Percentiles rank a stretch among this genome's conserved stretches.
Evolutionary conservation across 1,140 invertebrate genomes (phyloP).

Genomic region (Bombus sylvicola): DNA sequence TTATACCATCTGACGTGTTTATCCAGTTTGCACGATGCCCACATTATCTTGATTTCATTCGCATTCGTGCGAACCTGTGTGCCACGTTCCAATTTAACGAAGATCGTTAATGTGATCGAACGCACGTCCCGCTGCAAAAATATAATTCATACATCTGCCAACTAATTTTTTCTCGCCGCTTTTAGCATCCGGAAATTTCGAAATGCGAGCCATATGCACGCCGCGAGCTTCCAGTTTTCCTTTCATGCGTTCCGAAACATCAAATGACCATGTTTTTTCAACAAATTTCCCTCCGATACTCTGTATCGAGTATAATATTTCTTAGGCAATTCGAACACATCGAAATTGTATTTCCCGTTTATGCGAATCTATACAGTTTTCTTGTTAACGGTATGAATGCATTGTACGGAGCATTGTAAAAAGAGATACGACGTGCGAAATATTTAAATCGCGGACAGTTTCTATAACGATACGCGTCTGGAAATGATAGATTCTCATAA

Average conservation of each 20-base stretch:
- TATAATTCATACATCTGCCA: slow-evolving; percentile 11
- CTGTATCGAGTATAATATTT: background rate
- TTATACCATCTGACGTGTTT: background rate
- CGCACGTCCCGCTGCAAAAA: background rate
- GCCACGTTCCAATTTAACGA: slow-evolving; percentile 11
- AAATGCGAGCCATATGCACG: background rate
- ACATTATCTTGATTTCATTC: slow-evolving; percentile 38
- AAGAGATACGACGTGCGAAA: no score
- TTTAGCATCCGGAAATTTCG: background rate
- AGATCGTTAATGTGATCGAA: slow-evolving; percentile 14
- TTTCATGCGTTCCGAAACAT: background rate
- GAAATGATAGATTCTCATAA: no score
- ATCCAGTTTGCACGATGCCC: background rate
- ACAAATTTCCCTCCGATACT: background rate
- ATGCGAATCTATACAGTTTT: no score
- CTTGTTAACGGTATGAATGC: no score
- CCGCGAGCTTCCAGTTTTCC: no score
- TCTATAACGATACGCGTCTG: no score
- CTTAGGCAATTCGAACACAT: background rate
- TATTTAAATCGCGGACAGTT: no score
- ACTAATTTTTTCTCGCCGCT: slow-evolving; percentile 1
- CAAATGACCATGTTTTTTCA: background rate
- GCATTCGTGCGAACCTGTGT: background rate
- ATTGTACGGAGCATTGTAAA: no score
- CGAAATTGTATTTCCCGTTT: no score